Evolutionary conservation across 2,888 invertebrate species (phyloP), one percentile per base, ranked within the genome.

Genomic region (Ophioninae sp.): DNA sequence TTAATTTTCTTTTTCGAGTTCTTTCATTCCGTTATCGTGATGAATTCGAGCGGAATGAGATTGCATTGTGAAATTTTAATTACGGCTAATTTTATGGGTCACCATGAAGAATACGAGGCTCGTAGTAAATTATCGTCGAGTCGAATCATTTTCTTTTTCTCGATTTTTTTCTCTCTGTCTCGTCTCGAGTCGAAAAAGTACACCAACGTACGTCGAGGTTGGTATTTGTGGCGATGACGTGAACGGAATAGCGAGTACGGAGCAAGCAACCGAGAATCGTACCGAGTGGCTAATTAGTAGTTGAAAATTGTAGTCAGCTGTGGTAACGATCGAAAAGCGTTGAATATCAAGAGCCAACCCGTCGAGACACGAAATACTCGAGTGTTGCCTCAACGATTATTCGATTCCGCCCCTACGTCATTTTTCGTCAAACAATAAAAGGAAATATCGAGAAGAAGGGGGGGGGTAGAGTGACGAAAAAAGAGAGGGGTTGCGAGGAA

Each of bases 51-150:
- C 61, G 69, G 75, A 23, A 79, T 79, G 80, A 82, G 82, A 85
- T 76, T 79, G 81, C 83, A 87, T 89, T 88, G 87, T 88, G 86
- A 86, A 80, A 85, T 86, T 86, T 88, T 88, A 90, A 89, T 90
- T 87, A 87, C 88, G 88, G 88, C 86, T 86, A 86, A 89, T 87
- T 88, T 85, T 82, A 76, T 73, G 76, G 67, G 80, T 69, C 75
- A 81, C 61, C 86, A 85, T 83, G 82, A 85, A 86, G 80, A 73
- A 67, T 83, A 83, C 78, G 77, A 86, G 79, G 85, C 85, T 85
- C 86, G 83, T 82, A 83, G 79, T 87, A 81, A 84, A 85, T 86
- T 87, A 85, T 85, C 85, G 86, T 77, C 82, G 82, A 79, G 85
- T 84, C 83, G 41, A 56, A 39, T 17, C 8, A 13, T n/a, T 63